Evolutionary conservation across 2,113 vertebrate genomes (phyloP), one percentile per base, ranked within the genome.

Genomic region (Pungitius pungitius): DNA sequence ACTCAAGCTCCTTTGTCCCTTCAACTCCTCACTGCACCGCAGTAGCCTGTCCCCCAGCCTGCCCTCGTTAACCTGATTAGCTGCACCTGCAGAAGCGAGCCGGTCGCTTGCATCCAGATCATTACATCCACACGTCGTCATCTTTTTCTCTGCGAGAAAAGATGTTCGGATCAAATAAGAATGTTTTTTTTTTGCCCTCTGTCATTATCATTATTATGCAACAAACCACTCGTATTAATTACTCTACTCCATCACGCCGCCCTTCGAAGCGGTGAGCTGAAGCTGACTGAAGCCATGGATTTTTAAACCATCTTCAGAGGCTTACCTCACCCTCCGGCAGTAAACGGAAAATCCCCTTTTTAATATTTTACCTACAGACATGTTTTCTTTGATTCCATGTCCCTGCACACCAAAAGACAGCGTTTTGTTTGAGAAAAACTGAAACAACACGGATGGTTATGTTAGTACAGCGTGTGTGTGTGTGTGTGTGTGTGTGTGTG

Each of bases 301-400:
- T 76, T 59, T 11, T 6, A 6, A 42, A 43, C 11, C 1, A 8
- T 77, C 76, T 75, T 80, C 30, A 33, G 71, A 79, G 80, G 78
- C 73, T n/a, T 35, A 54, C 30, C 12, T 37, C 35, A 27, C 60
- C 81, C 79, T 51, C 37, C 63, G 84, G 82, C 69, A 35, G 59
- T 15, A 42, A 75, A 73, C 58, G 72, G 58, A 88, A 80, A 81
- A 68, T 42, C 57, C 43, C 65, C 73, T 69, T 87, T 85, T 78
- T 81, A 81, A 83, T 81, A 35, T 78, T 78, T 81, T 66, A 85
- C 83, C 79, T 82, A 22, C 72, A 66, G 79, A 65, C 60, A 62
- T 73, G 80, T 75, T 83, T 66, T 49, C 80, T 83, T 87, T 86
- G 77, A 89, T 83, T 85, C 68, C 12, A 51, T 47, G 26, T 61